phyloP scores from a whole-genome alignment of 2,113 vertebrate species.

The mouse (Mus musculus) region GRCm39 chr13:117840501-117841000 shows the following conservation, averaged over 20 bases:
- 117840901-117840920: background rate
- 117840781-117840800: conserved; percentile 75
- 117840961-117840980: background rate
- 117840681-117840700: background rate
- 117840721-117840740: conserved; percentile 82
- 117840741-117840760: conserved; percentile 82
- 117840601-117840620: too few species aligned
- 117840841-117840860: background rate
- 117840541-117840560: too few species aligned
- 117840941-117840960: background rate
- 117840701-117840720: conserved; percentile 73
- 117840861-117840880: background rate
- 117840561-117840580: background rate
- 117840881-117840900: background rate
- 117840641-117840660: background rate
- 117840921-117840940: background rate
- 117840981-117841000: background rate
- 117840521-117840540: background rate
- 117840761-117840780: background rate
- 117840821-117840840: conserved; percentile 69
- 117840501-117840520: background rate
- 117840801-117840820: conserved; percentile 69
- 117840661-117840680: background rate
- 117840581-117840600: background rate
- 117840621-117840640: too few species aligned